phyloP scores from a whole-genome alignment of 2,797 vertebrate species.

The Paedocypris micromegethes region DNA sequence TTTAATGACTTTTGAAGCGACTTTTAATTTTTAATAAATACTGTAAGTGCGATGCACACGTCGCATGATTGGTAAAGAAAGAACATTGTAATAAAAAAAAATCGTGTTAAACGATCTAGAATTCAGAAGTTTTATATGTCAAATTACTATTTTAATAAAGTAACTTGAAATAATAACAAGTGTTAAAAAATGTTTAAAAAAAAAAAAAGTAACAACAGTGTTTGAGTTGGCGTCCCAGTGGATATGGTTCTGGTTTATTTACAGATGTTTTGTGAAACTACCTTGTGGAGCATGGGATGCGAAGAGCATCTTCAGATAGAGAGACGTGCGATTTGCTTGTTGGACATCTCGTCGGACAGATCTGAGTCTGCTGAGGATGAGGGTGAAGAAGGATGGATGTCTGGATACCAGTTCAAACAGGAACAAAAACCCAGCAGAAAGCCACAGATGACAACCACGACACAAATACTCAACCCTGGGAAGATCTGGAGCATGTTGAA shows the following conservation, averaged over 20 bases:
- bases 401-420: slow-evolving; percentile 7
- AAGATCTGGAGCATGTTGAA: slow-evolving; percentile 8
- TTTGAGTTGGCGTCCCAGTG: too few species aligned
- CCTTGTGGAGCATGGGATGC: slow-evolving; percentile 3
- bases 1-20: too few species aligned
- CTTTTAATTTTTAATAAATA: too few species aligned
- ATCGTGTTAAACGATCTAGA: too few species aligned
- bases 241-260: neutral
- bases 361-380: neutral
- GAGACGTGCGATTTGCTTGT: neutral
- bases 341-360: slow-evolving; percentile 14
- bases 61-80: too few species aligned
- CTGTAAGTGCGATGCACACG: too few species aligned
- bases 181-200: too few species aligned
- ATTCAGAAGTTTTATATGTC: too few species aligned
- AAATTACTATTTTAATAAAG: too few species aligned
- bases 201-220: neutral
- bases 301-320: slow-evolving; percentile 7
- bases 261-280: slow-evolving; percentile 45
- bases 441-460: neutral
- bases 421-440: neutral
- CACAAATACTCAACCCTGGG: neutral
- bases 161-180: too few species aligned
- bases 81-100: too few species aligned
- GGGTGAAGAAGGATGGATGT: slow-evolving; percentile 1